Conservation (phyloP, 2,113 vertebrate species). For the Tachuris rubrigastra region DNA sequence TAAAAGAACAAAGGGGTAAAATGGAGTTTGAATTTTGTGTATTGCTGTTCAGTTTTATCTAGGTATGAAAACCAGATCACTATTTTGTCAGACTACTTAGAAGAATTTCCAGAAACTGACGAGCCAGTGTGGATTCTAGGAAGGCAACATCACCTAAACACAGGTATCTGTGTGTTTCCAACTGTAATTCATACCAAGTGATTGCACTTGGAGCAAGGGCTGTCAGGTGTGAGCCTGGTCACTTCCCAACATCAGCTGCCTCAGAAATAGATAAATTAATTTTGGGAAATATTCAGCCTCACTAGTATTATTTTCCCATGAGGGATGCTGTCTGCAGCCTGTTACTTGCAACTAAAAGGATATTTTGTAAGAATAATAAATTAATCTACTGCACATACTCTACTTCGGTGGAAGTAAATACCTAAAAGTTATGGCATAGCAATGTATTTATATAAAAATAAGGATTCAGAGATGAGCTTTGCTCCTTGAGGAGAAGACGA, state of each 20-base stretch:
- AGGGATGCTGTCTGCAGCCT: not conserved
- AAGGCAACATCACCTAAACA: constrained; percentile 78
- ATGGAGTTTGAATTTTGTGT: not conserved
- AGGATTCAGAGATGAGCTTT: not conserved
- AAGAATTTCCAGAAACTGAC: constrained; percentile 82
- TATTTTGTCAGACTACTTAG: constrained; percentile 76
- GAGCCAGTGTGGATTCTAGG: constrained; percentile 84
- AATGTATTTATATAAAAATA: not conserved
- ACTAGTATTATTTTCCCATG: not conserved
- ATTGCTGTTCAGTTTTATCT: constrained; percentile 71
- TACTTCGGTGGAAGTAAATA: not conserved
- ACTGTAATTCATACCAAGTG: not conserved
- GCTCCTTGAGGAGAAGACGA: not conserved
- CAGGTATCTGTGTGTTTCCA: constrained; percentile 63
- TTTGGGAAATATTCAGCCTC: not conserved
- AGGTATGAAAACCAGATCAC: constrained; percentile 77
- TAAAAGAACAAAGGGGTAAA: not conserved
- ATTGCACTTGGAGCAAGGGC: not conserved
- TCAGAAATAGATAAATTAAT: not conserved
- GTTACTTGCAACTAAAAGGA: not conserved
- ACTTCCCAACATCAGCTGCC: not conserved
- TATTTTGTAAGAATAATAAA: not conserved
- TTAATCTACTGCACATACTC: not conserved
- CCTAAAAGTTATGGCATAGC: not conserved
- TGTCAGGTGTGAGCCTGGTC: not conserved